These are phyloP conservation scores for Corythornis madagascariensis DNA, from an alignment of 2,113 vertebrate species.

Conservation along the genomic window DNA sequence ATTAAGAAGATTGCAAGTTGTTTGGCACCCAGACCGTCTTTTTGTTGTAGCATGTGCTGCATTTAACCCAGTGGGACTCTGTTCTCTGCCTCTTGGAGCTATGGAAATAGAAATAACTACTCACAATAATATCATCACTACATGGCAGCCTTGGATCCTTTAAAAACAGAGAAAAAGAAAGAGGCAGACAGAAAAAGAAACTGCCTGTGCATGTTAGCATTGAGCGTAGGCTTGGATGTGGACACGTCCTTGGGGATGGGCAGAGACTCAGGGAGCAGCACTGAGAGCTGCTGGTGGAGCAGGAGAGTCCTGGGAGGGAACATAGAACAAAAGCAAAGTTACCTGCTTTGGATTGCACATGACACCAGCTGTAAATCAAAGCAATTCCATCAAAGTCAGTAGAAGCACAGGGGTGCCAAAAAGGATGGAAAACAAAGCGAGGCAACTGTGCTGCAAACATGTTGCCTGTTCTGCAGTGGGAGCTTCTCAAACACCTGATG, in stretches of 20 bases:
- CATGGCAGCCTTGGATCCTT: not conserved
- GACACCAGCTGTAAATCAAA: not conserved
- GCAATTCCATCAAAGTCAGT: not conserved
- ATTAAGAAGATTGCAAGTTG: slow-evolving; percentile 22
- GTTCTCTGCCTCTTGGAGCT: not conserved
- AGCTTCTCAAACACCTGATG: not conserved
- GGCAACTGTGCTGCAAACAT: not conserved
- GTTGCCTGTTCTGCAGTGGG: fast-evolving
- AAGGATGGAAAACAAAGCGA: not conserved
- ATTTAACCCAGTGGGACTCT: slow-evolving; percentile 24
- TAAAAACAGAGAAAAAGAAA: not conserved
- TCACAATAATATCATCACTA: not conserved
- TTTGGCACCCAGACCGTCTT: slow-evolving; percentile 28
- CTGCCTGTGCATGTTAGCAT: not conserved
- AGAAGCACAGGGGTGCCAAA: not conserved
- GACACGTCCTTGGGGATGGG: fast-evolving
- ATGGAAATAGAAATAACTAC: slow-evolving; percentile 31
- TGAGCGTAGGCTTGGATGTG: not conserved
- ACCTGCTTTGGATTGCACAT: not conserved
- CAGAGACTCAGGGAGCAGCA: not conserved
- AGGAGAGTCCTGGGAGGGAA: not conserved
- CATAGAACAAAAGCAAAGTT: not conserved
- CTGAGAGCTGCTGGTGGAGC: not conserved
- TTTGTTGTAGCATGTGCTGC: slow-evolving; percentile 5
- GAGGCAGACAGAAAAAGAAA: not conserved